Evolutionary conservation across 2,113 vertebrate genomes (phyloP), one percentile per base, ranked within the genome.

Genomic region (Clupea harengus): DNA sequence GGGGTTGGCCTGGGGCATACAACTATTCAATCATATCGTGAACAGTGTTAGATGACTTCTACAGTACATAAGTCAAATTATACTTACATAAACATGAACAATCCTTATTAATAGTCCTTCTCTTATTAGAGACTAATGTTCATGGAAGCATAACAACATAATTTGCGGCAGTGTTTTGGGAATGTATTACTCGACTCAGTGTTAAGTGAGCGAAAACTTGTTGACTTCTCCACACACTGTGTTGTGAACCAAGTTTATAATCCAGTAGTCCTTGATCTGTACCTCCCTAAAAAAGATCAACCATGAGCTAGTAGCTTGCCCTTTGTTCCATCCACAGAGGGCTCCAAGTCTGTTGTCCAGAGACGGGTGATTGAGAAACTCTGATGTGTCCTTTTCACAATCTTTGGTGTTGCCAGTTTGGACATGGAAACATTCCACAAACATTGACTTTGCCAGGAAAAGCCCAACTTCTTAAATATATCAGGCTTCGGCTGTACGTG

Each of bases 381-480:
- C 72, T 32, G n/a, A 11, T 78, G 72, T 78, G 72, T 78, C 72
- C 32, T 17, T 78, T 78, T 78, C 28, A 4, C 72, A 78, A 78
- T 78, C 72, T 78, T 78, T 78, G 32, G 72, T 78, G 25, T 78
- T 67, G 25, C 72, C 72, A 78, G 25, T 78, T 78, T 78, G 32
- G 72, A 78, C 32, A 17, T 15, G 28, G 28, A 39, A 4, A 78
- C 72, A 39, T 78, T 78, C 39, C 72, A 32, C 32, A 39, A 78
- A 78, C 28, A 78, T 78, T 17, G 72, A 6, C 72, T 15, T 44
- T 78, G 72, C 72, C 72, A 78, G 72, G 72, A 78, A 78, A 78
- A 78, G 25, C 64, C n/a, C 28, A 11, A 78, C 32, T 39, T 32
- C 72, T 32, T 78, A 67, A 67, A 28, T 67, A 67, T 67, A 67